Base-by-base conservation (phyloP, 1,140 invertebrate genomes). In the Habropoda laboriosa region DNA sequence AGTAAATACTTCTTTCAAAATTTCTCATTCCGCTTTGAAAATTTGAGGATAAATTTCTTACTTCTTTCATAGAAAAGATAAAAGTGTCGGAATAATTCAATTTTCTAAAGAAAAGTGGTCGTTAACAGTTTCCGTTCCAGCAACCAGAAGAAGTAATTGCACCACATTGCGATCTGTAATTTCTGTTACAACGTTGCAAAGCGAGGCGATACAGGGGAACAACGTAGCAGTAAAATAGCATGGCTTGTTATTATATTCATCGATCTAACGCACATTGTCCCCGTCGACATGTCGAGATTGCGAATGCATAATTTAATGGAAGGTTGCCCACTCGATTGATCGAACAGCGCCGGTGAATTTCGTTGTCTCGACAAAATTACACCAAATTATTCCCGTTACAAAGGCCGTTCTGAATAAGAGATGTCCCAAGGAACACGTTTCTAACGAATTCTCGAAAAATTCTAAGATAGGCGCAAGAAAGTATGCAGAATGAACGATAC, bases 251-350 rank as follows among this genome's bases (percentile, higher is more conserved):
- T 74, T 74, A 64, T 40, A 74, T 63, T 64, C 45, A 63, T 35
- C n/a, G 27, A n/a, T 61, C 35, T n/a, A 64, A 51, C 45, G 24
- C 27, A 30, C 60, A 40, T 64, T 64, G 60, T 40, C 60, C 45
- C 24, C 21, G 47, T 74, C 58, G 45, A 12, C 71, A 24, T n/a
- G 32, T 24, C 66, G 67, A 61, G 68, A 79, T 64, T 76, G 66
- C 38, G 58, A 71, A 70, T 70, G 61, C 76, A 85, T 86, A 78
- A 85, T 87, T 86, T 82, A 87, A 88, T 76, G 82, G 70, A 77
- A 74, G 53, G 57, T 27, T 42, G 30, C 16, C 35, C 55, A 40
- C 51, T 73, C 70, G 55, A 73, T 73, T 58, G 55, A 72, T 72
- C 55, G 70, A 21, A 0, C 38, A 10, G 6, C 21, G 24, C 24